phyloP scores from a whole-genome alignment of 2,797 vertebrate species.

The Luscinia luscinia region DNA sequence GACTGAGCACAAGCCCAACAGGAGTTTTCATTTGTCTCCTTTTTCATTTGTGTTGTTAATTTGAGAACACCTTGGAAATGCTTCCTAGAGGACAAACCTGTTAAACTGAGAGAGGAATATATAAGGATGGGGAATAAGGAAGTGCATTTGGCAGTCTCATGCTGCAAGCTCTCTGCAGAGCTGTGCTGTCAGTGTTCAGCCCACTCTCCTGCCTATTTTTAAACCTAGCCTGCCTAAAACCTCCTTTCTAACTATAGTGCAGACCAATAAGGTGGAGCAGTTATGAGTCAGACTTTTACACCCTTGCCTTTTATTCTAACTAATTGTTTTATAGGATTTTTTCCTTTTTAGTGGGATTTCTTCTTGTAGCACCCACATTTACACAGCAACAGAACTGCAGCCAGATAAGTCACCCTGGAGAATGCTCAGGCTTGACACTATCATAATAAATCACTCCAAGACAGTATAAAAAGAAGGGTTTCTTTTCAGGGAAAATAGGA shows the following conservation, averaged over 20 bases:
- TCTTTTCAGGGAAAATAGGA: not conserved
- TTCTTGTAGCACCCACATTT: not conserved
- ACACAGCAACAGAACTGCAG: not conserved
- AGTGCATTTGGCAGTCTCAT: not conserved
- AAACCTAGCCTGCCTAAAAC: not conserved
- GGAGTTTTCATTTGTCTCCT: not conserved
- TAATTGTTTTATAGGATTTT: not conserved
- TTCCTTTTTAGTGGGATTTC: not conserved
- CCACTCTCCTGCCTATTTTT: not conserved
- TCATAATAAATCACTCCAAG: not conserved
- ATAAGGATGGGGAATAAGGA: not conserved
- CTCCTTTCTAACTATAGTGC: not conserved
- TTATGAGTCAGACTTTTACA: not conserved
- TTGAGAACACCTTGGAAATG: not conserved
- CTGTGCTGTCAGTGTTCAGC: not conserved
- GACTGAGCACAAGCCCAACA: not conserved
- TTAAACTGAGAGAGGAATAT: not conserved
- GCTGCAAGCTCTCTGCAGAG: not conserved
- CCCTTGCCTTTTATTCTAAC: not conserved
- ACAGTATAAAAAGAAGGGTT: not conserved
- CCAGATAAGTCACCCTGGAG: not conserved
- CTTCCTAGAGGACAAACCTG: not conserved
- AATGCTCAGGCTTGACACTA: not conserved
- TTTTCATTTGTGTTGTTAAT: not conserved
- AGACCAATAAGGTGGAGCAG: not conserved